These are phyloP conservation scores for Scelioninae gen. 1 DNA, from an alignment of 2,888 invertebrate genomes.

Conservation along the genomic window DNA sequence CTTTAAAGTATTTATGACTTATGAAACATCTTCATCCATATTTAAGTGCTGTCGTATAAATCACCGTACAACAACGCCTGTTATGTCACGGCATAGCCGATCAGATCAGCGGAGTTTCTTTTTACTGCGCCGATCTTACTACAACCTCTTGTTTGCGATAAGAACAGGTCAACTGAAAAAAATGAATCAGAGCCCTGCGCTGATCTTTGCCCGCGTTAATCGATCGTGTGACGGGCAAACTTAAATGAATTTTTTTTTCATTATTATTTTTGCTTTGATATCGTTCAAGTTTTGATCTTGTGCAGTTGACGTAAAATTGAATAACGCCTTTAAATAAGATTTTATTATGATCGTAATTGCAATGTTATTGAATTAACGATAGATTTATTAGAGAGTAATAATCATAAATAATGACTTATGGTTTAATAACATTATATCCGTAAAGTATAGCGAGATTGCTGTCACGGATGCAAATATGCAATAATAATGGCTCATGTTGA, in stretches of 20 bases:
- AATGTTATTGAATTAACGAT: conserved; percentile 46
- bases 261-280: neutral
- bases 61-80: conserved; percentile 74
- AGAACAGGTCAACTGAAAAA: conserved; percentile 52
- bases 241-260: conserved; percentile 27
- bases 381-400: conserved; percentile 38
- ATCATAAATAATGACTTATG: conserved; percentile 37
- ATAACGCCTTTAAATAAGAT: conserved; percentile 13
- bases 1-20: conserved; percentile 76
- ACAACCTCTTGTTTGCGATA: conserved; percentile 41
- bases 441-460: conserved; percentile 43
- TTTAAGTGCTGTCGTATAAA: conserved; percentile 78
- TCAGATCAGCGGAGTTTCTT: conserved; percentile 58
- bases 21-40: conserved; percentile 79
- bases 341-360: conserved; percentile 26
- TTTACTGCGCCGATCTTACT: conserved; percentile 51
- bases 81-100: conserved; percentile 66
- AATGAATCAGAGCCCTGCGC: conserved; percentile 31
- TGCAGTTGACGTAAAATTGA: conserved; percentile 16
- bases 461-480: conserved; percentile 51
- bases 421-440: conserved; percentile 38
- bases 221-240: conserved; percentile 34
- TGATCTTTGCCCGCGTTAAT: conserved; percentile 33
- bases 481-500: conserved; percentile 38
- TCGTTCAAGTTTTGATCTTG: conserved; percentile 6